These are phyloP conservation scores for Caenorhabditis macrosperma DNA, from an alignment of 2,888 invertebrate genomes.

Conservation along the genomic window DNA sequence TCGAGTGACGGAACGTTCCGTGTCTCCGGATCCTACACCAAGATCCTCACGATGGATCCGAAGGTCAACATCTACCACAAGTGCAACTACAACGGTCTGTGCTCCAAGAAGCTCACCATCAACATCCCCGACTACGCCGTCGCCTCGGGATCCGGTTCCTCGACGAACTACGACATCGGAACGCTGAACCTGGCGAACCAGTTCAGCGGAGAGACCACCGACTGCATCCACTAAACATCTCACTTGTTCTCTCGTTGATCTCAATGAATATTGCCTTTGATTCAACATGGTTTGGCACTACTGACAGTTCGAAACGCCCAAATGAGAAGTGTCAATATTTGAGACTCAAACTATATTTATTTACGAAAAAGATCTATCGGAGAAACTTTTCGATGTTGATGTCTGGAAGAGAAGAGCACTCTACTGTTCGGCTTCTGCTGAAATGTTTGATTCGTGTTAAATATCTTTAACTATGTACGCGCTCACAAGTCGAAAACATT, in stretches of 20 bases:
- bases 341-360: not conserved
- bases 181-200: slow-evolving; percentile 59
- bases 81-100: slow-evolving; percentile 54
- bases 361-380: slow-evolving; percentile 17
- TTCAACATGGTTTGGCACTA: not conserved
- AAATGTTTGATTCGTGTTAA: slow-evolving; percentile 6
- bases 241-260: slow-evolving; percentile 2
- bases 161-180: slow-evolving; percentile 55
- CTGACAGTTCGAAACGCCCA: slow-evolving; percentile 7
- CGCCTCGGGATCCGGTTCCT: slow-evolving; percentile 32
- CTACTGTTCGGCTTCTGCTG: slow-evolving; percentile 43
- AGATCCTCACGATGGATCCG: slow-evolving; percentile 40
- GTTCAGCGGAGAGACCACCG: slow-evolving; percentile 54
- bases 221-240: slow-evolving; percentile 54
- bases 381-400: slow-evolving; percentile 42
- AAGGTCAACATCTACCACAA: slow-evolving; percentile 54
- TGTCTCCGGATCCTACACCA: slow-evolving; percentile 40
- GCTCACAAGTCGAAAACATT: slow-evolving; percentile 62
- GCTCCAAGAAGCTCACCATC: slow-evolving; percentile 58
- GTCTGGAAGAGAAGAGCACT: slow-evolving; percentile 32
- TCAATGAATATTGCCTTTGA: slow-evolving; percentile 26
- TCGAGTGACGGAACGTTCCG: slow-evolving; percentile 46
- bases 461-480: too few relatives aligned
- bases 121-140: slow-evolving; percentile 54
- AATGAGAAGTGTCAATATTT: not conserved